phyloP scores from a whole-genome alignment of 1,140 invertebrate genomes.

The Caenorhabditis briggsae region DNA sequence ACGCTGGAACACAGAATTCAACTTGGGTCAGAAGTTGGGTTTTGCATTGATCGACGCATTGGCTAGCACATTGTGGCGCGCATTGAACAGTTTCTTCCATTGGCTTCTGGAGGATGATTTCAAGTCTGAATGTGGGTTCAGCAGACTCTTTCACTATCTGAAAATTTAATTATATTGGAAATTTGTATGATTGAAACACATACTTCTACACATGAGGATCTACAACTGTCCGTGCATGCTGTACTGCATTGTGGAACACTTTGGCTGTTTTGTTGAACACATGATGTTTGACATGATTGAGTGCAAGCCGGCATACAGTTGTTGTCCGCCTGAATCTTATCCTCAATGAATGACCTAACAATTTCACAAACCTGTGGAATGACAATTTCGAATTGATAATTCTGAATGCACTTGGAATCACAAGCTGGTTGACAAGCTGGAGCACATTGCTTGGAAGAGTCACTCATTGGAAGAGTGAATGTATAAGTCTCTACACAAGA shows the following conservation, averaged over 20 bases:
- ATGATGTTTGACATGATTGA: conserved; percentile 56
- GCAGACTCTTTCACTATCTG: conserved; percentile 14
- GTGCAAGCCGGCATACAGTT: conserved; percentile 60
- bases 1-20: conserved; percentile 42
- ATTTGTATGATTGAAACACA: neutral
- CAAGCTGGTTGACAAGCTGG: conserved; percentile 55
- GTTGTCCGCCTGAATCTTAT: conserved; percentile 51
- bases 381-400: conserved; percentile 58
- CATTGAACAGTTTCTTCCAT: conserved; percentile 48
- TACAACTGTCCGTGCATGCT: conserved; percentile 54
- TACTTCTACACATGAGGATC: conserved; percentile 43
- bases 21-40: conserved; percentile 28
- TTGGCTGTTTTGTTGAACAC: conserved; percentile 53
- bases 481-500: conserved; percentile 51
- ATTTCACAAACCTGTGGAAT: conserved; percentile 17
- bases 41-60: conserved; percentile 51
- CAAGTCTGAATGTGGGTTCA: conserved; percentile 43
- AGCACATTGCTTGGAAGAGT: conserved; percentile 47
- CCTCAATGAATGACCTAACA: neutral
- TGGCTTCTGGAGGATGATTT: conserved; percentile 52
- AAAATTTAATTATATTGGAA: neutral
- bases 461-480: conserved; percentile 38
- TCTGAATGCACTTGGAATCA: conserved; percentile 50
- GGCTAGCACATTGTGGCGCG: conserved; percentile 42
- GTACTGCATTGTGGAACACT: conserved; percentile 39